Evolutionary conservation across 1,140 invertebrate species (phyloP), one percentile per base, ranked within the genome.

Genomic region (Hyposmocoma kahamanoa): DNA sequence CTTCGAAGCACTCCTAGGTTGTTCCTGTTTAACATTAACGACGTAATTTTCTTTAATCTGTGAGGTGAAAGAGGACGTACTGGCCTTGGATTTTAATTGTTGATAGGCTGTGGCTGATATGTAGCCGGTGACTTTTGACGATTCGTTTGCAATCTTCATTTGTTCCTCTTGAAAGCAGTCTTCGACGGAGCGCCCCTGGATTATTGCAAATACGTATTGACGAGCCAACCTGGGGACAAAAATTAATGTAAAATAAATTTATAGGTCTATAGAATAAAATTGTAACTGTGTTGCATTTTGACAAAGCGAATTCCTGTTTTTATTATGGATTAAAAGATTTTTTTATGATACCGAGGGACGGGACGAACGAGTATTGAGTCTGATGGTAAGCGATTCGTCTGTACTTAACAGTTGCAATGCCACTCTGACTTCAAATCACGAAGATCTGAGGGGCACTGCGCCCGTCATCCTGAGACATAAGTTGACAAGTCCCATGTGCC

Each of bases 131-230:
- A 86, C 50, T 53, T 81, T 74, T 38, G 59, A 61, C 6, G 56
- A 38, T 20, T 76, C 68, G 18, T 74, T 79, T 0, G 72, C 52
- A 3, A 84, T 54, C 51, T 78, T 84, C 6, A 52, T 59, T 49
- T 80, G 68, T 50, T 86, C 84, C 26, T 89, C 87, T 49, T 79
- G 69, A 48, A 87, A 84, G 38, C 89, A 89, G 51, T 90, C 88
- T 9, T 89, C 88, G 5, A 88, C 75, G 0, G 88, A 73, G 42
- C 89, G 89, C 3, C 90, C 87, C 63, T 90, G 89, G 13, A 91
- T 87, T 10, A 92, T 86, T 0, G 90, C 78, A 51, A 87, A 88
- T 3, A 90, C 88, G 53, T 92, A 89, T 49, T 87, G 87, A 41
- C 89, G 88, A 0, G 91, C 91, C 3, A 92, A 73, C 59, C 90